Percentiles rank a stretch among this genome's conserved stretches.
phyloP scores from a whole-genome alignment of 2,888 invertebrate genomes.

The Chouioia cunea region DNA sequence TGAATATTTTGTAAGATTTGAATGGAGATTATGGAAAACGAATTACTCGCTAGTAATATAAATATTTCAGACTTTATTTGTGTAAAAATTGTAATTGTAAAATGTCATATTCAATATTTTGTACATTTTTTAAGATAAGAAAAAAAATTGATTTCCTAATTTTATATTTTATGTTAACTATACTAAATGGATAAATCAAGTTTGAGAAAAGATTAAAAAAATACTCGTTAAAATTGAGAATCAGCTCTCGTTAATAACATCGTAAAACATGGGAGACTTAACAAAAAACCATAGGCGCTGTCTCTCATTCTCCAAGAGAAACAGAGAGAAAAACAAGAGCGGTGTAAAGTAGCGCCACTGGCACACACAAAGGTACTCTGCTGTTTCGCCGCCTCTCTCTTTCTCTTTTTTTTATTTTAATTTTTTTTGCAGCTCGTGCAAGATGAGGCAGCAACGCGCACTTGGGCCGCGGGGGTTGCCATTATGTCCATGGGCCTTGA shows the following conservation, averaged over 20 bases:
- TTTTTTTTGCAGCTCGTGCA: not conserved
- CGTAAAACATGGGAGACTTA: conserved; percentile 15
- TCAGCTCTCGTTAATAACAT: conserved; percentile 32
- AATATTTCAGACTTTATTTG: too few species aligned
- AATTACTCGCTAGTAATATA: too few species aligned
- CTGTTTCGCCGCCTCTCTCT: conserved; percentile 28
- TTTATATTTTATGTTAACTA: too few species aligned
- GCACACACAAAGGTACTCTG: conserved; percentile 25
- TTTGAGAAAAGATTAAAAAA: too few species aligned
- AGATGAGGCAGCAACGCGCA: conserved; percentile 38
- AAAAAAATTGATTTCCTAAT: too few species aligned
- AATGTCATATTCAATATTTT: too few species aligned
- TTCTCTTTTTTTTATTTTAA: not conserved
- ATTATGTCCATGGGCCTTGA: conserved; percentile 67
- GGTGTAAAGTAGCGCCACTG: conserved; percentile 38
- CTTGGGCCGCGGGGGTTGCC: conserved; percentile 56
- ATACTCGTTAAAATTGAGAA: conserved; percentile 11
- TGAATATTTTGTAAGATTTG: too few species aligned
- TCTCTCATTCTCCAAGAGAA: not conserved
- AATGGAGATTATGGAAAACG: too few species aligned
- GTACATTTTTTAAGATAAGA: too few species aligned
- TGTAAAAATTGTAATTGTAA: too few species aligned
- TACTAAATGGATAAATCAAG: too few species aligned
- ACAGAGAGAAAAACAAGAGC: conserved; percentile 30
- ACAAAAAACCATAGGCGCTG: not conserved